A percentile compares a stretch with the other conserved stretches of the same genome.
Evolutionary conservation across 2,888 invertebrate genomes (phyloP).

Genomic region (Xestobium rufovillosum): DNA sequence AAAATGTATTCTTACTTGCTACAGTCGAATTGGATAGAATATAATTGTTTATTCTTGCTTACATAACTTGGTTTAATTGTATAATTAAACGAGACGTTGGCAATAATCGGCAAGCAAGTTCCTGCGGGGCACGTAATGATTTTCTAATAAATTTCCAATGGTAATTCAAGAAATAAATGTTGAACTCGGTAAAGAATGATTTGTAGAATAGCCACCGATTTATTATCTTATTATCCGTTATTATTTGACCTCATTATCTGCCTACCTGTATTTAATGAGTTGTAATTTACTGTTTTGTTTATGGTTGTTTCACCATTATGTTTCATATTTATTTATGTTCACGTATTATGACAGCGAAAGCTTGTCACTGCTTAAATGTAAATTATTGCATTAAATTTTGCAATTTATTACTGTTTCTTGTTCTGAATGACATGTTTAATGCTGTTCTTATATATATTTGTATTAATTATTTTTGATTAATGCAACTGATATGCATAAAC

Average conservation of each 20-base stretch:
- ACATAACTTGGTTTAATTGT: too few relatives aligned
- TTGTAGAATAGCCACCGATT: constrained; percentile 20
- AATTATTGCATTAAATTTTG: constrained; percentile 7
- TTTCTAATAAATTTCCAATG: too few relatives aligned
- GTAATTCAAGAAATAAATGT: too few relatives aligned
- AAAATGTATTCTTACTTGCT: too few relatives aligned
- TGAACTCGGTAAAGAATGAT: too few relatives aligned
- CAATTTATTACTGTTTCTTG: constrained; percentile 4
- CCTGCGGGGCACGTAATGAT: too few relatives aligned
- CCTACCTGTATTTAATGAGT: constrained; percentile 24
- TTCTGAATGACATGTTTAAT: constrained; percentile 1
- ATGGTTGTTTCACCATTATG: constrained; percentile 16
- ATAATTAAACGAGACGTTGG: too few relatives aligned
- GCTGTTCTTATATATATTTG: not conserved
- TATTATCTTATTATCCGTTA: constrained; percentile 29
- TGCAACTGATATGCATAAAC: too few relatives aligned
- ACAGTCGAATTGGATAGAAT: too few relatives aligned
- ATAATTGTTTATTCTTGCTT: too few relatives aligned
- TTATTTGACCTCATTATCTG: constrained; percentile 29
- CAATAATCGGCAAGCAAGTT: too few relatives aligned
- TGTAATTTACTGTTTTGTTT: constrained; percentile 23
- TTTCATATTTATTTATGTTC: constrained; percentile 11
- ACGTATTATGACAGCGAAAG: not conserved
- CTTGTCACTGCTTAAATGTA: constrained; percentile 8
- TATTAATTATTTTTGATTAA: constrained; percentile 1